Base-by-base conservation (phyloP, 2,113 vertebrate species). In the Thunnus thynnus region DNA sequence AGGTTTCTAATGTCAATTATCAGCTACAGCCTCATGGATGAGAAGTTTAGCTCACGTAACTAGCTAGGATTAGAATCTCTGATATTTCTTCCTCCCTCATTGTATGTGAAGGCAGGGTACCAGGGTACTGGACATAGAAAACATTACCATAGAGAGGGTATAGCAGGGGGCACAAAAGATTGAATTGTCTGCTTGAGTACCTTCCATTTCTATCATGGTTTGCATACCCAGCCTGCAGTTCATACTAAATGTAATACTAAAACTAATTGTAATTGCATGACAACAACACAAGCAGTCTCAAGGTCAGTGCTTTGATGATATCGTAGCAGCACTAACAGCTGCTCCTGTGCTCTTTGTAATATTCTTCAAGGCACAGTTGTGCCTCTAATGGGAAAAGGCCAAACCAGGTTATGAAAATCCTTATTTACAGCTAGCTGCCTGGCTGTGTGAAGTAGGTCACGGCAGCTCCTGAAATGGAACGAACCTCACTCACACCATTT, bases 401-500 rank as follows among this genome's bases (percentile, higher is more conserved):
- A 91, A 92, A 93, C 76, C 86, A 72, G 91, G 91, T 93, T 92
- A 93, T 88, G 89, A 93, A 85, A 88, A 93, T 92, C 84, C 85
- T 92, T 93, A 93, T 93, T 93, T 94, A 92, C 89, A 92, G 89
- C 88, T 85, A 65, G 88, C 90, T 86, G 90, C 86, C 84, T 79
- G 92, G 81, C 83, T 90, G 88, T 90, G 89, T 92, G 91, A 93
- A 92, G 91, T 93, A 92, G 93, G 93, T 93, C 92, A 93, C 86
- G 79, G 85, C 80, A 50, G 84, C 88, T 89, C 84, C 82, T 85
- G 90, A 88, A 91, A 93, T 86, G 92, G 88, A 93, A 86, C 83
- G 41, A 88, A 82, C 81, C 82, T 72, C 69, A 22, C 89, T 89
- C 86, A 56, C 86, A 82, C 81, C 76, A 52, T 86, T 92, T 91